Evolutionary conservation across 92 coral and sea anemone species (phyloP).

Genomic region (Pocillopora meandrina): DNA sequence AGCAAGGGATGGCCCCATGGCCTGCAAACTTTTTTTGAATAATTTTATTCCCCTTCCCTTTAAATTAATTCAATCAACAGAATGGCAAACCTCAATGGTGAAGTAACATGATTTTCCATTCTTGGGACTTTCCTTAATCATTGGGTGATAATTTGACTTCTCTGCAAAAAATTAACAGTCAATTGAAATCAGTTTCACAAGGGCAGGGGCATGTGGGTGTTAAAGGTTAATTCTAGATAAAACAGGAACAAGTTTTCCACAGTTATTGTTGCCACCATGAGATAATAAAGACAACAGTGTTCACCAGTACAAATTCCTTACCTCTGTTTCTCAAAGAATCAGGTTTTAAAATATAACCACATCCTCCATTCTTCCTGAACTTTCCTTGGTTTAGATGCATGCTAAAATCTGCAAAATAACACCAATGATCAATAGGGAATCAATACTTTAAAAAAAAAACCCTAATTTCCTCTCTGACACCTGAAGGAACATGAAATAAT

Average conservation of each 20-base stretch:
- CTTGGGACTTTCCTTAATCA: conserved; percentile 68
- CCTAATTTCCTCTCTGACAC: no score
- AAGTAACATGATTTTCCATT: conserved; percentile 85
- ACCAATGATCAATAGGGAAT: not conserved
- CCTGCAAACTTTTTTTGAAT: no score
- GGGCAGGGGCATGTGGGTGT: not conserved
- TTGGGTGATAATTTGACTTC: conserved; percentile 70
- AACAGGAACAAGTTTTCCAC: no score
- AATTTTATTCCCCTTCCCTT: no score
- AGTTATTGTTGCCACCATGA: not conserved
- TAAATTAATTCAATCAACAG: not conserved
- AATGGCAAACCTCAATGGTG: conserved; percentile 68
- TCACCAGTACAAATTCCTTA: not conserved
- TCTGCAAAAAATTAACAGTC: conserved; percentile 30
- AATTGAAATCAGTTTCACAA: not conserved
- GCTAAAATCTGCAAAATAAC: conserved; percentile 55
- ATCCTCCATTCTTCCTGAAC: conserved; percentile 81
- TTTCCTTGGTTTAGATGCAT: conserved; percentile 85
- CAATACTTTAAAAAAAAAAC: no score
- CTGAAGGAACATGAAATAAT: no score
- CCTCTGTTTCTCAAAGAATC: conserved; percentile 68
- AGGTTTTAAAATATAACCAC: conserved; percentile 84
- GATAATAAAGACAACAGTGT: not conserved
- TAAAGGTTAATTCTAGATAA: no score
- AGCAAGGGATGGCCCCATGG: no score